Evolutionary conservation across 2,113 vertebrate genomes (phyloP), one percentile per base, ranked within the genome.

Genomic region (Geococcyx californianus): DNA sequence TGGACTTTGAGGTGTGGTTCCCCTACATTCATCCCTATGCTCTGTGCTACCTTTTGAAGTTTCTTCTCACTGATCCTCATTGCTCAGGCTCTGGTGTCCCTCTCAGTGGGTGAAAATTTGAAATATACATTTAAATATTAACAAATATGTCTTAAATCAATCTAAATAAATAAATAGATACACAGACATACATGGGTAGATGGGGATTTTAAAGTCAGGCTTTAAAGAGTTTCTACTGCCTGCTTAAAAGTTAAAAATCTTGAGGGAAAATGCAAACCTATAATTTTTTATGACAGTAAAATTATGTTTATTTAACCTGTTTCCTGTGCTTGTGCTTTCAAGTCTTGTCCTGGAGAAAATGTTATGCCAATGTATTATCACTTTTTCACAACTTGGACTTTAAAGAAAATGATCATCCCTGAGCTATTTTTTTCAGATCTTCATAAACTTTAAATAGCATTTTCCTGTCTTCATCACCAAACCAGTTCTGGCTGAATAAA

Each of bases 291-390:
- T 86, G 87, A 84, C 62, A 79, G 58, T 54, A 63, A 92, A 91
- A 40, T 87, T 92, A 16, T 91, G 87, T 94, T 96, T 96, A 83
- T 94, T 96, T 94, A 94, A 91, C 76, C 78, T 86, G 40, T 94
- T 91, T 85, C 70, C 38, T 74, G 47, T 26, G 59, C 31, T 83
- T 87, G n/a, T n/a, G 23, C 83, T 96, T 96, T 96, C 79, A 92
- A 94, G 87, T 70, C 77, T 87, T 79, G 77, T 85, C 90, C 83
- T 68, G 23, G 31, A 89, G 83, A 92, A 94, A 95, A 93, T 16
- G 84, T 51, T 83, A 76, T 45, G 69, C 63, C 78, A 75, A 19
- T 68, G 45, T 14, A 1, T 85, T 89, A 96, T 80, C 69, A 47
- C 70, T 87, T 92, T 79, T 95, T 91, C 87, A 66, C 83, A 79